phyloP scores from a whole-genome alignment of 2,888 invertebrate species.

The Iselma pallidipennis region DNA sequence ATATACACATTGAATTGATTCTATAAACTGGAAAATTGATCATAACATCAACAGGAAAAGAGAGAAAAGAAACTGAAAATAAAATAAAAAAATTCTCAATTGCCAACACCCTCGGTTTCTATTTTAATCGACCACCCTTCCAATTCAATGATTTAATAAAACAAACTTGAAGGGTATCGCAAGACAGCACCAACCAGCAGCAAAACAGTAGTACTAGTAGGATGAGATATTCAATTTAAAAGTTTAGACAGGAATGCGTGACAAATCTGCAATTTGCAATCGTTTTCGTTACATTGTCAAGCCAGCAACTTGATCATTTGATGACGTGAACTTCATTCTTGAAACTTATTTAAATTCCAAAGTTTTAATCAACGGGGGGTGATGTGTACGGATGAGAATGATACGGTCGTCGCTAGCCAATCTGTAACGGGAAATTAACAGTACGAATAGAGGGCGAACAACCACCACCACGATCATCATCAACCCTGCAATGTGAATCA shows the following conservation, averaged over 20 bases:
- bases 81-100: not conserved
- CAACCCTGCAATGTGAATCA: not conserved
- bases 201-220: not conserved
- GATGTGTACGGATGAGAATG: slow-evolving; percentile 6
- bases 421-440: not conserved
- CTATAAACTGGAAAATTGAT: not conserved
- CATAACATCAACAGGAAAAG: not conserved
- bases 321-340: slow-evolving; percentile 47
- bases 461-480: not conserved
- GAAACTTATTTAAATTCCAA: slow-evolving; percentile 51
- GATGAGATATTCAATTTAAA: slow-evolving; percentile 54
- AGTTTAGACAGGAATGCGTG: slow-evolving; percentile 53
- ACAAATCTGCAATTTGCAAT: slow-evolving; percentile 56
- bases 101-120: not conserved
- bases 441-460: not conserved
- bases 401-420: slow-evolving; percentile 6
- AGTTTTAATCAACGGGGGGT: slow-evolving; percentile 44
- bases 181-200: not conserved
- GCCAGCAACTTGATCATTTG: slow-evolving; percentile 34
- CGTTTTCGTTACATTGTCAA: slow-evolving; percentile 37
- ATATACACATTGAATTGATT: not conserved
- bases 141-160: slow-evolving; percentile 51
- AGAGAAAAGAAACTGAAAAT: too few species aligned
- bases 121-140: slow-evolving; percentile 33
- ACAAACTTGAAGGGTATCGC: slow-evolving; percentile 40